Conservation (phyloP, 1,140 invertebrate genomes). For the Drosophila grimshawi region DNA sequence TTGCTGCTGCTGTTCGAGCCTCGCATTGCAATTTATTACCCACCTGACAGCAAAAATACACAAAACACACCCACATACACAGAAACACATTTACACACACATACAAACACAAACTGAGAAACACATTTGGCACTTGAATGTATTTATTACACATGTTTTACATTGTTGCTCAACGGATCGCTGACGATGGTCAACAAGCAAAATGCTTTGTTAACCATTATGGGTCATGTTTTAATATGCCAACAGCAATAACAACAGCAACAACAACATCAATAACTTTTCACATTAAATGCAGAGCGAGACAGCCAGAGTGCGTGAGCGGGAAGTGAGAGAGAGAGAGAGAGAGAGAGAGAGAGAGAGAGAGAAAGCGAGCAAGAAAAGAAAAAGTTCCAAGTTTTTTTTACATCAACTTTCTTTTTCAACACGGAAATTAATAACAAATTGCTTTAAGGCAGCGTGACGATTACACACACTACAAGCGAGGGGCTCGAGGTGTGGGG, state of each 20-base stretch:
- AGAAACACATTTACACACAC: background rate
- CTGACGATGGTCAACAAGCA: conserved; percentile 67
- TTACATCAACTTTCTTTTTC: conserved; percentile 66
- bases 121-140: conserved; percentile 49
- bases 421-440: conserved; percentile 82
- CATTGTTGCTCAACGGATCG: conserved; percentile 72
- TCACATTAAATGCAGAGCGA: conserved; percentile 69
- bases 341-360: conserved; percentile 13
- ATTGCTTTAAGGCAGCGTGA: conserved; percentile 78
- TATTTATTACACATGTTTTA: conserved; percentile 82
- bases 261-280: conserved; percentile 73
- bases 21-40: conserved; percentile 72
- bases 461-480: conserved; percentile 48
- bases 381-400: conserved; percentile 53
- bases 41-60: conserved; percentile 46
- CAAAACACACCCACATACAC: conserved; percentile 13
- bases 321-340: conserved; percentile 12
- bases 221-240: conserved; percentile 79
- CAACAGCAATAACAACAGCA: conserved; percentile 54
- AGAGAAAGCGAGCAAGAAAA: conserved; percentile 29
- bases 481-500: background rate
- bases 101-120: background rate
- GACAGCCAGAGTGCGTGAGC: conserved; percentile 12
- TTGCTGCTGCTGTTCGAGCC: conserved; percentile 17
- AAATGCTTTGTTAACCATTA: conserved; percentile 81